phyloP scores from a whole-genome alignment of 2,888 invertebrate species.

The Ormia ochracea region DNA sequence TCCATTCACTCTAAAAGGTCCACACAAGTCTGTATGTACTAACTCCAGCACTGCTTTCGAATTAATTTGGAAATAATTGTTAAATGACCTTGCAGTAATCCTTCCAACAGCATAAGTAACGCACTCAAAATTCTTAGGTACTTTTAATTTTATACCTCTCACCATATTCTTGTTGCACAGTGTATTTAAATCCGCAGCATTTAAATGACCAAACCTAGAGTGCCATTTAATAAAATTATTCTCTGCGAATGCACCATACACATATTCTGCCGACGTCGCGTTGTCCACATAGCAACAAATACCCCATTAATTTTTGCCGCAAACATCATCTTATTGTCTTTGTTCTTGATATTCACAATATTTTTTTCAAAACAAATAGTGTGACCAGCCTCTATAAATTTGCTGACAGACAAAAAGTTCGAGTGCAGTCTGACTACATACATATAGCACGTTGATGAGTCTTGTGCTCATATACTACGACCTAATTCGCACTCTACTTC shows the following conservation, averaged over 20 bases:
- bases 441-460: conserved; percentile 46
- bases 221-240: conserved; percentile 35
- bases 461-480: neutral
- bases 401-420: conserved; percentile 37
- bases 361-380: conserved; percentile 24
- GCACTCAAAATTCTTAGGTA: neutral
- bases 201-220: conserved; percentile 21
- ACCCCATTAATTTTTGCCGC: neutral
- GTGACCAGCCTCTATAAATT: conserved; percentile 42
- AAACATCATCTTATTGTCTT: neutral
- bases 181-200: neutral
- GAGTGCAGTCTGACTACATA: conserved; percentile 36
- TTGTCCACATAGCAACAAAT: neutral
- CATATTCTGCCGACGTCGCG: neutral
- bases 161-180: neutral
- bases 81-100: conserved; percentile 15
- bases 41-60: conserved; percentile 25
- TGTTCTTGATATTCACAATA: conserved; percentile 31
- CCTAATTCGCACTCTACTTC: neutral
- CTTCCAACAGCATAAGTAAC: neutral
- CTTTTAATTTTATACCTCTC: conserved; percentile 3
- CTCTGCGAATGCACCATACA: neutral
- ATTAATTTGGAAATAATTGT: conserved; percentile 26
- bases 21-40: conserved; percentile 50
- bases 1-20: conserved; percentile 37